Base-by-base conservation (phyloP, 2,888 invertebrate genomes). In the Troglohyphantes excavatus region DNA sequence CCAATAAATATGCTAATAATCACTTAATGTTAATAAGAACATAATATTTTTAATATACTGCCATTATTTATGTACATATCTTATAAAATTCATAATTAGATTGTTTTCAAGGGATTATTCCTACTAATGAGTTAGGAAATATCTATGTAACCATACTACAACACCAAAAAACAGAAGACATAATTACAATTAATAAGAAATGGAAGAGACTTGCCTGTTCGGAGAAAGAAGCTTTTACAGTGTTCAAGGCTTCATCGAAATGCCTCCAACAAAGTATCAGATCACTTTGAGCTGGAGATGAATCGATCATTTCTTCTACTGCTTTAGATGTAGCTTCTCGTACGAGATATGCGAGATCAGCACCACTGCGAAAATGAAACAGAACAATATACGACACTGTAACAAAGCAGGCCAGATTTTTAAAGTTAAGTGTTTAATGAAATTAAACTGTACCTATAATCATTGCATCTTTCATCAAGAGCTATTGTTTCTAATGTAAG, bases 301-400 rank as follows among this genome's bases (percentile, higher is more conserved):
- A 73, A 19, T 68, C 93, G 92, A 98, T 96, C 88, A 96, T 95
- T 92, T 96, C 97, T 85, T 96, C 96, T 67, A 99, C 94, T 0
- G 98, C 96, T 91, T 96, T 95, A 59, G 97, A 95, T 0, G 97
- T 96, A 0, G 99, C 97, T 93, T 98, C 97, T 92, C 97, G 95
- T 0, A 99, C 96, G 76, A 99, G 94, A 0, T 98, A 97, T 0
- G 97, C 96, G 84, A 99, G 94, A 94, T 99, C 99, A 0, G 99
- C 99, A 21, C 99, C 99, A 0, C 94, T 95, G 91, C 21, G 84
- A 85, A 82, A n/a, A n/a, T 29, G 23, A 23, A 9, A 67, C n/a
- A 27, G n/a, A n/a, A n/a, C 11, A 27, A 2, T 17, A 29, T 67
- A 23, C n/a, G 2, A 63, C 6, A 23, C 27, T 11, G 2, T 26